Conservation (phyloP, 2,113 vertebrate genomes). For the Nothocercus julius region DNA sequence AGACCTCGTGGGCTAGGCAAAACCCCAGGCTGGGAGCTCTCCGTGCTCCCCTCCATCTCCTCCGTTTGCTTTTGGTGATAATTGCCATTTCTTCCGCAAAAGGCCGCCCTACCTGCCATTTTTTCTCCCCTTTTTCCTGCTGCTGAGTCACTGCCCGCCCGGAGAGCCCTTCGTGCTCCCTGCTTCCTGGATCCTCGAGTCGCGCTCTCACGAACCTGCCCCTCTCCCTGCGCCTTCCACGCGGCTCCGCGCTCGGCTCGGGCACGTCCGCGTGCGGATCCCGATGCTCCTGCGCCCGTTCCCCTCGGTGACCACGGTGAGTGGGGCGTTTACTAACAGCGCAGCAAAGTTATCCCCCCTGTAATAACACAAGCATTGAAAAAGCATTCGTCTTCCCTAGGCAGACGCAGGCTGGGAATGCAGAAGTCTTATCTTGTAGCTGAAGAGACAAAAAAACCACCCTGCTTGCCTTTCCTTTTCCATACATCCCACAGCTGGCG, state of each 20-base stretch:
- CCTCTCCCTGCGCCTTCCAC: not conserved
- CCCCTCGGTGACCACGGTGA: not conserved
- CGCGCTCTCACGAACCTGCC: not conserved
- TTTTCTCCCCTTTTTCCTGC: not conserved
- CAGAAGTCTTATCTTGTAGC: not conserved
- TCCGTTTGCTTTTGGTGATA: not conserved
- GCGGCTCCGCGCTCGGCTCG: too few species aligned
- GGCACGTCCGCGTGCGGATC: not conserved
- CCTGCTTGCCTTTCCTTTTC: constrained; percentile 4
- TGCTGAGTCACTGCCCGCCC: constrained; percentile 55
- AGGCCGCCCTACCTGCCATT: not conserved
- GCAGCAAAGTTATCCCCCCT: not conserved
- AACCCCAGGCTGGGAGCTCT: not conserved
- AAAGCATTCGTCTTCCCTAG: not conserved
- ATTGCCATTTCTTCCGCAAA: not conserved
- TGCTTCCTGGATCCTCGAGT: not conserved
- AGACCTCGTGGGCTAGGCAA: not conserved
- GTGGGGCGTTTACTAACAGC: not conserved
- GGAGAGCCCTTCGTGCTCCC: not conserved
- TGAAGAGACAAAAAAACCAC: not conserved
- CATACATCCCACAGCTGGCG: not conserved
- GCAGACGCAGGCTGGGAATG: not conserved
- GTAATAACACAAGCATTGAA: not conserved
- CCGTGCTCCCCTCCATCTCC: not conserved
- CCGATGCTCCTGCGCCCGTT: not conserved